These are phyloP conservation scores for Leuctra nigra DNA, from an alignment of 2,888 invertebrate species.

Conservation along the genomic window DNA sequence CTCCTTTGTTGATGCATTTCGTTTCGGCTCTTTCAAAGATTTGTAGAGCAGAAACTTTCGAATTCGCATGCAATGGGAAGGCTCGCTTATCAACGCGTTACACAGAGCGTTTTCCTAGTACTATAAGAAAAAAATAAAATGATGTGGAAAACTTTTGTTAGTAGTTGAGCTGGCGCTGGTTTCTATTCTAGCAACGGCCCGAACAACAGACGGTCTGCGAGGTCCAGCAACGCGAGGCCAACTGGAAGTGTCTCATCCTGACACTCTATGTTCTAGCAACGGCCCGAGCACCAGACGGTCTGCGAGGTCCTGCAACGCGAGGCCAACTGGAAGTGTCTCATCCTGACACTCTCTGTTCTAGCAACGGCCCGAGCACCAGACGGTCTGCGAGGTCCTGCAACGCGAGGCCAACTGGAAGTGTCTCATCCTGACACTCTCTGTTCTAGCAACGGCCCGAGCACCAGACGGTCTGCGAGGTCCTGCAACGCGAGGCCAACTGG, in stretches of 20 bases:
- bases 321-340: conserved; percentile 75
- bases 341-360: conserved; percentile 52
- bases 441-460: conserved; percentile 52
- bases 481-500: conserved; percentile 69
- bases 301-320: conserved; percentile 62
- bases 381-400: conserved; percentile 58
- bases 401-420: conserved; percentile 77
- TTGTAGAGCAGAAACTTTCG: no score
- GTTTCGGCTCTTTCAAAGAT: no score
- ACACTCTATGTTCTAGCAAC: conserved; percentile 56
- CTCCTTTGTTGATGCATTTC: no score
- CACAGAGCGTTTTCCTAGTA: no score
- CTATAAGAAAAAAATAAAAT: no score
- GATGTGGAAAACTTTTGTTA: no score
- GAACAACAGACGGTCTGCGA: conserved; percentile 57
- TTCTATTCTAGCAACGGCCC: conserved; percentile 48
- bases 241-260: conserved; percentile 75
- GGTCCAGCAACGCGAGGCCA: conserved; percentile 62
- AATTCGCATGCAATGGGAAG: no score
- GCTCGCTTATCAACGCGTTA: no score
- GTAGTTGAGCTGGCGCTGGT: no score
- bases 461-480: conserved; percentile 57
- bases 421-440: conserved; percentile 57
- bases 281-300: conserved; percentile 55
- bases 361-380: conserved; percentile 56